These are phyloP conservation scores for Elaphurus davidianus DNA, from an alignment of 2,113 vertebrate species.

Conservation along the genomic window DNA sequence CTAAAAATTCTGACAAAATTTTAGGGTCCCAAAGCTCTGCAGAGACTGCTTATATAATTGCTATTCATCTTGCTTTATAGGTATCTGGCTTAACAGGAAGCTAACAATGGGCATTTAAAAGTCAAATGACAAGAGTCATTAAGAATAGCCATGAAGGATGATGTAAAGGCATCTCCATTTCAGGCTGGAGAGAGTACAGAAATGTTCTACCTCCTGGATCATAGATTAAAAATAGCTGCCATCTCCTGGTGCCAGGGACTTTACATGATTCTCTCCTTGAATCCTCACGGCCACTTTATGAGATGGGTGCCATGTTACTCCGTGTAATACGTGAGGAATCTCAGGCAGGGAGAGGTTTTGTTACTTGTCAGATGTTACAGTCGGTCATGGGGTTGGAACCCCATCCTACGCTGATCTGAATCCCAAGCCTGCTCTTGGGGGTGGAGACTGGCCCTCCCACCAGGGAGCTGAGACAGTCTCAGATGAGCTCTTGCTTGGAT, in stretches of 20 bases:
- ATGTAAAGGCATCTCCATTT: conserved; percentile 49
- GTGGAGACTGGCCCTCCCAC: not conserved
- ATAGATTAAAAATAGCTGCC: conserved; percentile 59
- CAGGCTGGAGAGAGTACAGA: conserved; percentile 9
- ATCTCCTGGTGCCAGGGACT: conserved; percentile 44
- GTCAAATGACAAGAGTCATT: not conserved
- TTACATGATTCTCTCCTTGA: conserved; percentile 31
- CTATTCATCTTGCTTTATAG: not conserved
- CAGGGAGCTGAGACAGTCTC: not conserved
- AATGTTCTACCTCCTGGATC: conserved; percentile 44
- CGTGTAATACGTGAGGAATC: not conserved
- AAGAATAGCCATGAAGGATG: not conserved
- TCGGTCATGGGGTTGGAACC: not conserved
- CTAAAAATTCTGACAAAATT: not conserved
- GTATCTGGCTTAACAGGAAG: not conserved
- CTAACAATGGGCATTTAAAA: not conserved
- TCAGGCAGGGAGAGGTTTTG: not conserved
- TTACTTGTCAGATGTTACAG: not conserved
- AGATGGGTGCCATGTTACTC: not conserved
- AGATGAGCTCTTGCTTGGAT: not conserved
- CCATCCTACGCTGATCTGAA: not conserved
- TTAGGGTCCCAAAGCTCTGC: not conserved
- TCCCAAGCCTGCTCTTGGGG: not conserved
- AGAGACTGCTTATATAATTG: not conserved
- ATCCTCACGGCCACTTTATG: not conserved